Percentiles rank a stretch among this genome's conserved stretches.
Conservation (phyloP, 2,797 vertebrate genomes). For the Danio tinwini region DNA sequence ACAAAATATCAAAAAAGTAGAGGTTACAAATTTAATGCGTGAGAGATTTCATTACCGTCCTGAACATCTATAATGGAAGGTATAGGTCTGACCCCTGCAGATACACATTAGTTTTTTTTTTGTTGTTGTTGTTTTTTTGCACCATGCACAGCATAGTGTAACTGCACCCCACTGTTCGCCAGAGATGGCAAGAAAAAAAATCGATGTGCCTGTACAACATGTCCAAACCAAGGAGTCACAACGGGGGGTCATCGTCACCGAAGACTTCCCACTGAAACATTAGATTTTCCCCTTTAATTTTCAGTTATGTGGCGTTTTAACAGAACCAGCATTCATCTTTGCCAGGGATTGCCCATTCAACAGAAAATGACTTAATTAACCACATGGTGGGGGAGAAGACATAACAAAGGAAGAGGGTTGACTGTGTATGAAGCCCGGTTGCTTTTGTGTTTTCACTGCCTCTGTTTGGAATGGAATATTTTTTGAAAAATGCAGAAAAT, state of each 20-base stretch:
- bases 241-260: conserved; percentile 46
- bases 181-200: conserved; percentile 66
- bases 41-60: conserved; percentile 19
- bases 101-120: conserved; percentile 40
- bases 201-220: conserved; percentile 64
- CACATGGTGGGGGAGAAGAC: conserved; percentile 25
- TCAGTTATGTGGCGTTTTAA: conserved; percentile 42
- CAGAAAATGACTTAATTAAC: conserved; percentile 54
- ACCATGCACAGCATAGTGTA: conserved; percentile 62
- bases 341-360: conserved; percentile 25
- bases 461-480: background rate
- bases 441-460: conserved; percentile 8
- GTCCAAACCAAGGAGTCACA: conserved; percentile 39
- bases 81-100: conserved; percentile 53
- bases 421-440: conserved; percentile 18
- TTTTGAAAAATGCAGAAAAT: background rate
- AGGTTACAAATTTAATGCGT: background rate
- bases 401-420: conserved; percentile 34
- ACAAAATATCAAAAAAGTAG: background rate
- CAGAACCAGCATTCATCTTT: conserved; percentile 29
- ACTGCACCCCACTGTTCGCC: conserved; percentile 71
- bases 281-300: conserved; percentile 49
- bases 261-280: conserved; percentile 54
- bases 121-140: conserved; percentile 33
- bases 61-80: conserved; percentile 13